Evolutionary conservation across 2,888 invertebrate species (phyloP), one percentile per base, ranked within the genome.

Genomic region (Strigamia crassipes): DNA sequence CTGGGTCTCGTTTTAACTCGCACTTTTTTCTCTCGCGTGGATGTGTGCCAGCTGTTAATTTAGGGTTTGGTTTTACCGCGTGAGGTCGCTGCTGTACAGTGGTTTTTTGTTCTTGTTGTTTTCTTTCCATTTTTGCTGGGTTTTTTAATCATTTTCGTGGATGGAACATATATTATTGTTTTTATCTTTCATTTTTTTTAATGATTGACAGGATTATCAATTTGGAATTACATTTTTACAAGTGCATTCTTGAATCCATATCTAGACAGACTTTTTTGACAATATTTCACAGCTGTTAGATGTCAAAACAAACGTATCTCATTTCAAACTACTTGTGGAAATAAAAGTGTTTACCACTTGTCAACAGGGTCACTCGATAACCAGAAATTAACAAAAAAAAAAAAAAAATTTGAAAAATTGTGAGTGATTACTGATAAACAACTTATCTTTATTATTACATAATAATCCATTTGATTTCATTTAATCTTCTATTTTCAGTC

Each of bases 291-390:
- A 66, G 66, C 66, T 66, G 66, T 4, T 27, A 27, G 10, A 66
- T 66, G 12, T 66, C 66, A 23, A 23, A 66, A 66, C 66, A 66
- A 66, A 66, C 66, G 27, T 66, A 66, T 66, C 66, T 66, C 23
- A 66, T 66, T 27, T 66, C 66, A 27, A 13, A 3, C 15, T 27
- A 15, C 27, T 27, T 31, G 15, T 10, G 23, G 66, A 66, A 66
- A 23, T 13, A 66, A 66, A 66, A 27, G 66, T 66, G 66, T 66
- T 66, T 66, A 66, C 66, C 66, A 66, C 66, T 66, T 66, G 66
- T 66, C 66, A 66, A 27, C 27, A 51, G 15, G n/a, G 10, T 27
- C 66, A 18, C 3, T 18, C 27, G 21, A 66, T 66, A 21, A 66
- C 9, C 66, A 66, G 15, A 1, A 66, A 27, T 66, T 15, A 9